Percentiles rank a stretch among this genome's conserved stretches.
Evolutionary conservation across 2,113 vertebrate genomes (phyloP).

Genomic region (Dasyurus viverrinus): DNA sequence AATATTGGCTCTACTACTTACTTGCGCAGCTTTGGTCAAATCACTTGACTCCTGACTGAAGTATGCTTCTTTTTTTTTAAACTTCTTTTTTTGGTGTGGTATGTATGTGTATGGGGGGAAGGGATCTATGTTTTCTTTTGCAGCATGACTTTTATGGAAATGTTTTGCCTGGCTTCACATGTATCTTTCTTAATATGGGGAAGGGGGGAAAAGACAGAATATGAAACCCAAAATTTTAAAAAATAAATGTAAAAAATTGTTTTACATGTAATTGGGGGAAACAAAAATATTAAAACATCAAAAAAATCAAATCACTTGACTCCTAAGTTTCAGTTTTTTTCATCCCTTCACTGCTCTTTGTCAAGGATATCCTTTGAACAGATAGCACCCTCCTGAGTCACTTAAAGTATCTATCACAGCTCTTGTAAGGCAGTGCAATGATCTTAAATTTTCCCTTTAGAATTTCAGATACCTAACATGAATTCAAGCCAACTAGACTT

Average conservation of each 20-base stretch:
- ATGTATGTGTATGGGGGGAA: no score
- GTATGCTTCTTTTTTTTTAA: background rate
- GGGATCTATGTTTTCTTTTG: no score
- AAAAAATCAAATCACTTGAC: background rate
- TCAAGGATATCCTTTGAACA: background rate
- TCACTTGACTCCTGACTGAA: background rate
- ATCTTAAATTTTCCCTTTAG: background rate
- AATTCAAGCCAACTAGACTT: background rate
- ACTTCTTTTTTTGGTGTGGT: no score
- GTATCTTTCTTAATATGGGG: no score
- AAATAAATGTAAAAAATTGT: no score
- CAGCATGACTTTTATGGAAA: no score
- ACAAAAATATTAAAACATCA: no score
- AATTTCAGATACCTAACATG: background rate
- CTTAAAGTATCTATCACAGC: background rate
- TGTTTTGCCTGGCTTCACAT: no score
- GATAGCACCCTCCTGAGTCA: background rate
- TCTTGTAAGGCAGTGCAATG: background rate
- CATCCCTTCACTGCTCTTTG: background rate
- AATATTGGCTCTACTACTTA: background rate
- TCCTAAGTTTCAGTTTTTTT: background rate
- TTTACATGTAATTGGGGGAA: no score
- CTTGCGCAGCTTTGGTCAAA: rapidly evolving
- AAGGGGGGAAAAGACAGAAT: no score
- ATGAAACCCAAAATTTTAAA: no score